Conservation (phyloP, 2,888 invertebrate genomes). For the Nebria salina region DNA sequence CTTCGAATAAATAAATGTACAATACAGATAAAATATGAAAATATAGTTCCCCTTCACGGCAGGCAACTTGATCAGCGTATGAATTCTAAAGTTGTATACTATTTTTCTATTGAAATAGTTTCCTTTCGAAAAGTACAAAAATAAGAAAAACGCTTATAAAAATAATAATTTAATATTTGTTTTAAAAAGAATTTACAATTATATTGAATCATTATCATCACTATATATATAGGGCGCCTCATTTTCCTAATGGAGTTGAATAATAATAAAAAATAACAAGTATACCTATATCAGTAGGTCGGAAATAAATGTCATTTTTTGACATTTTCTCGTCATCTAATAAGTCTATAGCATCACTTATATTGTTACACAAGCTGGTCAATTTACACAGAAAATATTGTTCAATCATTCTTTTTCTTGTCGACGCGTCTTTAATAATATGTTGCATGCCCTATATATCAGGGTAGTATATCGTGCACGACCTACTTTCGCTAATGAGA, state of each 20-base stretch:
- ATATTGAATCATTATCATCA: neutral
- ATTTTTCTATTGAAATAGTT: too few species aligned
- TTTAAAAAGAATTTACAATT: neutral
- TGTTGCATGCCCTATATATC: constrained; percentile 24
- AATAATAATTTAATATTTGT: neutral
- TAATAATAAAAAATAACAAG: constrained; percentile 40
- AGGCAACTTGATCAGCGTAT: too few species aligned
- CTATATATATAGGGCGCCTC: neutral
- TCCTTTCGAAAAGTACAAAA: too few species aligned
- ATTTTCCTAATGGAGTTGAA: constrained; percentile 29
- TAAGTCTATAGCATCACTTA: constrained; percentile 30
- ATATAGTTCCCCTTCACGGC: too few species aligned
- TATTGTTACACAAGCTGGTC: constrained; percentile 33
- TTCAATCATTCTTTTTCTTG: constrained; percentile 3
- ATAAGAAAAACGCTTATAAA: neutral
- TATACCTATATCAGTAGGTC: constrained; percentile 42
- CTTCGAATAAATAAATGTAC: too few species aligned
- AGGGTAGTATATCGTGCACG: constrained; percentile 13
- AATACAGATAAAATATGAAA: too few species aligned
- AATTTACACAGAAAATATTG: constrained; percentile 33
- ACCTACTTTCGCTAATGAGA: neutral
- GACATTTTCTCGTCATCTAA: constrained; percentile 35
- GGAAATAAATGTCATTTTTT: constrained; percentile 44
- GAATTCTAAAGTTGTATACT: too few species aligned
- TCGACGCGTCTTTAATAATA: constrained; percentile 24